These are phyloP conservation scores for Troides aeacus DNA, from an alignment of 2,888 invertebrate species.

Conservation along the genomic window DNA sequence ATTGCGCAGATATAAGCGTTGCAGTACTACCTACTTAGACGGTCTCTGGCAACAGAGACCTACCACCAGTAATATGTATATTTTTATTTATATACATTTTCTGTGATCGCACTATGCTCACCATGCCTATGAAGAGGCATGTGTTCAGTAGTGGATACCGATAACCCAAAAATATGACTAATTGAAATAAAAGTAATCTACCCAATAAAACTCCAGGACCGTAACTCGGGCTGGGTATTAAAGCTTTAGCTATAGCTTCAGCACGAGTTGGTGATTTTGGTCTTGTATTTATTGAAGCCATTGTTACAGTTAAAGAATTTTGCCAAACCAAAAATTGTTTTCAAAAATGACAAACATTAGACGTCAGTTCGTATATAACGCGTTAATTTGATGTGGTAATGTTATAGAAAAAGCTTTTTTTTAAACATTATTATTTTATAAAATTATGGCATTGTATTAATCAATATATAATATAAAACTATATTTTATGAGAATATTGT, in stretches of 20 bases:
- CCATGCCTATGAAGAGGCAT: too few species aligned
- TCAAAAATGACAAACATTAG: not conserved
- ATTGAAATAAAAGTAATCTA: conserved; percentile 30
- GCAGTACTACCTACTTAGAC: too few species aligned
- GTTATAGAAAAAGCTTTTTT: not conserved
- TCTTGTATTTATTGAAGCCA: conserved; percentile 48
- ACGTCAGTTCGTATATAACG: not conserved
- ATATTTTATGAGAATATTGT: too few species aligned
- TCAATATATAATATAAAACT: too few species aligned
- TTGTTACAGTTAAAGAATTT: conserved; percentile 22
- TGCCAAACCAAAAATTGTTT: not conserved
- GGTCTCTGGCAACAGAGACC: too few species aligned
- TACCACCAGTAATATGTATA: too few species aligned
- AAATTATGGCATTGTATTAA: too few species aligned
- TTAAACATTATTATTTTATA: too few species aligned
- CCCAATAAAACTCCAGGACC: conserved; percentile 55
- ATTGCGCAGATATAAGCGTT: too few species aligned
- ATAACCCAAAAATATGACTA: not conserved
- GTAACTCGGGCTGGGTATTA: conserved; percentile 50
- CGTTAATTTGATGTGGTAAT: not conserved
- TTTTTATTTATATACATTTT: too few species aligned
- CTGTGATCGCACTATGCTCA: too few species aligned
- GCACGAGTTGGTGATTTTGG: conserved; percentile 60
- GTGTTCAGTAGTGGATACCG: too few species aligned
- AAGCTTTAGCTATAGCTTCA: conserved; percentile 55